phyloP scores from a whole-genome alignment of 2,797 vertebrate species.

The Nannoperca australis region DNA sequence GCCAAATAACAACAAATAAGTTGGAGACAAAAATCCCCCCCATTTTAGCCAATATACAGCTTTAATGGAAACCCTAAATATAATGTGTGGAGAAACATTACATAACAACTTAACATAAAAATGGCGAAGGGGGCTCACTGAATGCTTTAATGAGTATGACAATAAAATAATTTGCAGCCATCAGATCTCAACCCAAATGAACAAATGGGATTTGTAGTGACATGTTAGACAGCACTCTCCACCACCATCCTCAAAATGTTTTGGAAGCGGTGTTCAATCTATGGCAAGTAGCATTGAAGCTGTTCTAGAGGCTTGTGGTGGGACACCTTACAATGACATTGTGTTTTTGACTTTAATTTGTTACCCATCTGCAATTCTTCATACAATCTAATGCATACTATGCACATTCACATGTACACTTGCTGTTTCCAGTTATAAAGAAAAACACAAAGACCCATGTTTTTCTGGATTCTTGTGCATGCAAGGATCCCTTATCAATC shows the following conservation, averaged over 20 bases:
- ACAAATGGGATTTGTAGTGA: background rate
- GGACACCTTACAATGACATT: background rate
- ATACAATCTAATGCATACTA: background rate
- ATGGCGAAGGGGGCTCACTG: too few relatives aligned
- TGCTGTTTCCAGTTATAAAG: background rate
- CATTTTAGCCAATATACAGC: too few relatives aligned
- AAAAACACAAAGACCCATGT: background rate
- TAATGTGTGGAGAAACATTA: too few relatives aligned
- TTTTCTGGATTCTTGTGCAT: background rate
- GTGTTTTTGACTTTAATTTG: background rate
- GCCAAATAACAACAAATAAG: too few relatives aligned
- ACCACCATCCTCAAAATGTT: background rate
- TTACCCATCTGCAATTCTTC: background rate
- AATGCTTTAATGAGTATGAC: too few relatives aligned
- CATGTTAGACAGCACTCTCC: background rate
- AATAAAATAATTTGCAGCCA: background rate
- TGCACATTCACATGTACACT: background rate
- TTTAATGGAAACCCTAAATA: too few relatives aligned
- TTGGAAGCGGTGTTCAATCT: background rate
- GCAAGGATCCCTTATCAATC: conserved; percentile 31
- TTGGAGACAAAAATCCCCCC: too few relatives aligned
- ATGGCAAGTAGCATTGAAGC: background rate
- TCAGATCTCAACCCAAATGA: background rate
- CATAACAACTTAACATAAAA: background rate
- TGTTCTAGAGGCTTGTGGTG: background rate